Evolutionary conservation across 1,140 invertebrate genomes (phyloP), one percentile per base, ranked within the genome.

Genomic region (Drosophila carrolli): DNA sequence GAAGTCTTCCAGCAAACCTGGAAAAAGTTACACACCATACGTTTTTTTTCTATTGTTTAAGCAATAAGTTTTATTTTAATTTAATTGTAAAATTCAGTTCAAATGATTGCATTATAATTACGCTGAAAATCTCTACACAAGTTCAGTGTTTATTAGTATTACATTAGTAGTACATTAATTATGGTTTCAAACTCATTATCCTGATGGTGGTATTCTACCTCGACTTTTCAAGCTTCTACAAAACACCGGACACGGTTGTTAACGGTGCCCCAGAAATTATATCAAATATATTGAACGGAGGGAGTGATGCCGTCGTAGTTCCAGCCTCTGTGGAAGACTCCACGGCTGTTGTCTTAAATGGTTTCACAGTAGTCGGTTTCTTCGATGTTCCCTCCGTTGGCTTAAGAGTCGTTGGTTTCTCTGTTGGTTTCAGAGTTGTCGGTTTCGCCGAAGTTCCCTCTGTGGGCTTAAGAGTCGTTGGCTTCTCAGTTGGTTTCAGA

Each of bases 221-320:
- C 5, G 9, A 19, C 2, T 32, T 1, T 32, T 32, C 8, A 32
- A 32, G 9, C 10, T 27, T 2, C 10, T 41, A 14, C 10, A 23
- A 43, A 16, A 32, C 8, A 23, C 47, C 27, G 2, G 19, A 5
- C 1, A 2, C 7, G 27, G 14, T 14, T 29, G 35, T 38, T 13
- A 14, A 9, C 10, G 46, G 4, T n/a, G 40, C 9, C 0, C 29
- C 41, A 32, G 40, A 11, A 41, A 53, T 35, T 40, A 55, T 51
- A 16, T 47, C 40, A 11, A 74, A 79, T 4, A 73, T 62, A 40
- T 74, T 46, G 11, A 78, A 79, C 3, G 77, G 77, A 9, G 76
- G 76, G 1, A 79, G 16, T 0, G 77, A 62, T 5, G 35, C 35
- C 5, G 71, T 73, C 6, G 68, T 63, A 2, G 16, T 10, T 19